Evolutionary conservation across 2,113 vertebrate genomes (phyloP), one percentile per base, ranked within the genome.

Genomic region (Pseudopipra pipra): DNA sequence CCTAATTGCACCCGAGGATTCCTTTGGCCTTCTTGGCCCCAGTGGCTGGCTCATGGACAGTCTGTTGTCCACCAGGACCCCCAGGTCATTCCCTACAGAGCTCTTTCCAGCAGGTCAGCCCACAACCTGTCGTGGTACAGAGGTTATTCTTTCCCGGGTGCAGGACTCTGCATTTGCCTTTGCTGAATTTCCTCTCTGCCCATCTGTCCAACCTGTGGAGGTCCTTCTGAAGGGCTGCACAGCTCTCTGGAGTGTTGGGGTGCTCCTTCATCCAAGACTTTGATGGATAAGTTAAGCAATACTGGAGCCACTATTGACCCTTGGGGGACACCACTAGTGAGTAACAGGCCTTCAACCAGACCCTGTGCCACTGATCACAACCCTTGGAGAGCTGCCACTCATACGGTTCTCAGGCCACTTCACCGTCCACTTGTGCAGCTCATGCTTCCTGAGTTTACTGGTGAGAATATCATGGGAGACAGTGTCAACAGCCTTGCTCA

Each of bases 351-450:
- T 66, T 27, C 59, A 31, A 3, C 18, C 35, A 73, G 18, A 55
- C 6, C 23, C 28, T n/a, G 19, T 46, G 18, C 8, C 24, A 8
- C 41, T 58, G 43, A 27, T 51, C 37, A 20, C 0, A 0, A 27
- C 51, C 31, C 27, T 41, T 23, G 49, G 43, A 37, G 18, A 58
- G 31, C 6, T 88, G 59, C 21, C 0, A 0, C 72, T 80, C 31
- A 22, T 8, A 31, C 27, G 23, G 8, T 44, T 73, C 44, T 89
- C 31, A 37, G 31, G 15, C 31, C 17, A 35, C 37, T 22, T 63
- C 51, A 73, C 18, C 49, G 22, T 49, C 35, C 9, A 2, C 11
- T 43, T 58, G 35, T 51, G 35, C 22, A 16, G 12, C 27, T 52
- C 49, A 35, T 44, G 28, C 14, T 66, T 73, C 31, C 21, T 33